Conservation (phyloP, 2,888 invertebrate species). For the Lasius platythorax region DNA sequence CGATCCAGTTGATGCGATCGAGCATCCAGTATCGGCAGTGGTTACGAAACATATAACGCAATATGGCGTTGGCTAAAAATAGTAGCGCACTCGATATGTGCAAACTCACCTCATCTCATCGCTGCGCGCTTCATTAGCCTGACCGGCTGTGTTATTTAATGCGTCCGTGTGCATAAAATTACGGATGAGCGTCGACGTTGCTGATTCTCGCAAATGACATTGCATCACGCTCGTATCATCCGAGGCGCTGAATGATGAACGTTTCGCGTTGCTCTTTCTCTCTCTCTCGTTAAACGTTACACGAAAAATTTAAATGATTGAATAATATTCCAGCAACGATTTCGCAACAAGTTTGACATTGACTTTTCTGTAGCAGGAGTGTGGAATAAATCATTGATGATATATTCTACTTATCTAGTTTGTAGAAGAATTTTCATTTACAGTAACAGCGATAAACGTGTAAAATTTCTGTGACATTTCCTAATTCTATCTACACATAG, state of each 20-base stretch:
- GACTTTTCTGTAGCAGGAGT: neutral
- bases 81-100: constrained; percentile 47
- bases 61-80: constrained; percentile 57
- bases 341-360: neutral
- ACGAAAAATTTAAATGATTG: neutral
- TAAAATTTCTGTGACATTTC: neutral
- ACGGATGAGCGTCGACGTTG: neutral
- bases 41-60: constrained; percentile 47
- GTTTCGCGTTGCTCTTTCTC: neutral
- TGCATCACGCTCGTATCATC: neutral
- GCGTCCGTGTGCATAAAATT: constrained; percentile 28
- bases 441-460: neutral
- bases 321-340: neutral
- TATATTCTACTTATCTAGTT: neutral
- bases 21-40: constrained; percentile 22
- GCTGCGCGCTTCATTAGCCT: constrained; percentile 39
- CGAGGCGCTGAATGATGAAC: neutral
- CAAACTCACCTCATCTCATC: constrained; percentile 34
- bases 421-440: neutral
- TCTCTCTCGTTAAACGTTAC: neutral
- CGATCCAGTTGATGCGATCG: constrained; percentile 20
- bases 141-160: constrained; percentile 46
- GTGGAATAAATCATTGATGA: neutral
- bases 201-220: constrained; percentile 25
- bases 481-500: neutral